phyloP scores from a whole-genome alignment of 2,888 invertebrate genomes.

The Athrips mouffetella region DNA sequence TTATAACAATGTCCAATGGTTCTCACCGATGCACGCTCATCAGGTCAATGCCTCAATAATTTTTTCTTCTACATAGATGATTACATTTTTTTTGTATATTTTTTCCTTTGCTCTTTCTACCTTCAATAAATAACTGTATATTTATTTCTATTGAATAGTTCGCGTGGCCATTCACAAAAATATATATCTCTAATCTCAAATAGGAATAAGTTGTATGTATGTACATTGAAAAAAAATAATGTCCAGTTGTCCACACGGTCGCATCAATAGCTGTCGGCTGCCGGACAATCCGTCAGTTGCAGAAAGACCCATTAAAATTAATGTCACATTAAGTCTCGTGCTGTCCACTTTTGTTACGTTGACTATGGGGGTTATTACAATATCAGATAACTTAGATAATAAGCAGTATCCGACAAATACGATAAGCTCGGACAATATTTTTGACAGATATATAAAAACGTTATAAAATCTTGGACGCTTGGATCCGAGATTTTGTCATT shows the following conservation, averaged over 20 bases:
- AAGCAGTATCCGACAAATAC: too few species aligned
- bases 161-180: constrained; percentile 47
- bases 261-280: constrained; percentile 16
- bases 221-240: constrained; percentile 32
- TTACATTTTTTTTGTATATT: constrained; percentile 18
- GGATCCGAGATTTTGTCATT: too few species aligned
- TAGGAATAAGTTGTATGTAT: constrained; percentile 45
- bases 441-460: too few species aligned
- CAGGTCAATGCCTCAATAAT: constrained; percentile 14
- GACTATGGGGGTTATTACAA: too few species aligned
- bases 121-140: constrained; percentile 22
- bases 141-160: constrained; percentile 22
- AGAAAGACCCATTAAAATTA: too few species aligned
- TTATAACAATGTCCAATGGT: constrained; percentile 51
- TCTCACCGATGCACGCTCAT: constrained; percentile 38
- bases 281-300: too few species aligned
- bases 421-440: too few species aligned
- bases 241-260: constrained; percentile 27
- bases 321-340: too few species aligned
- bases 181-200: constrained; percentile 50
- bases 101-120: constrained; percentile 23
- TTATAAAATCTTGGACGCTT: too few species aligned
- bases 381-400: too few species aligned
- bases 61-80: constrained; percentile 5
- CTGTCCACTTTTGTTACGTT: too few species aligned